These are phyloP conservation scores for Tiliqua scincoides DNA, from an alignment of 2,113 vertebrate species.

Conservation along the genomic window DNA sequence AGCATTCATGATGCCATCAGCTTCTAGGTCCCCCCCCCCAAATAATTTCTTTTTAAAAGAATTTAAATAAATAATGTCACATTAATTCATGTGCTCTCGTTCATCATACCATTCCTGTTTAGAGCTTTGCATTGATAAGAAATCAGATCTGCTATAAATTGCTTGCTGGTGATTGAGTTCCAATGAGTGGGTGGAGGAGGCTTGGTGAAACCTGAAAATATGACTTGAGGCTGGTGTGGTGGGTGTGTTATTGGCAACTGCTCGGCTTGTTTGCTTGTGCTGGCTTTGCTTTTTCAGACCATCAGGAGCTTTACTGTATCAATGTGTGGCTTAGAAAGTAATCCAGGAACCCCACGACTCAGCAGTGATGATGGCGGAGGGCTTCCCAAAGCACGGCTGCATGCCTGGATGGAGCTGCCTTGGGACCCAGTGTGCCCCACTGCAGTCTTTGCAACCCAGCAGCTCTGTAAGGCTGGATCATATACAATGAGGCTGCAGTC, in stretches of 20 bases:
- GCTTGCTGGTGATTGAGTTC: not conserved
- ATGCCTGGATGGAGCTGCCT: no score
- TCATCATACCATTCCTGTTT: no score
- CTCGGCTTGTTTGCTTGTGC: fast-evolving
- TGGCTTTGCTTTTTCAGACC: not conserved
- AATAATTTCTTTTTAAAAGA: no score
- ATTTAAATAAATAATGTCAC: no score
- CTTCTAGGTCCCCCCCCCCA: not conserved
- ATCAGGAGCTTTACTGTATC: no score
- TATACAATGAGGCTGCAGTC: not conserved
- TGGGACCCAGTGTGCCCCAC: no score
- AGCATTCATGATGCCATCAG: not conserved
- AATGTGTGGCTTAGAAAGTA: no score
- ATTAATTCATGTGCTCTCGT: no score
- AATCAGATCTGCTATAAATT: not conserved
- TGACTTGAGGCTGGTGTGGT: no score
- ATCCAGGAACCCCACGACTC: no score
- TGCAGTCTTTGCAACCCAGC: conserved; percentile 5
- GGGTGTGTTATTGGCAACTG: not conserved
- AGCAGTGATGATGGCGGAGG: no score
- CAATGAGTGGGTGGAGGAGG: not conserved
- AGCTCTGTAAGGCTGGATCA: conserved; percentile 49
- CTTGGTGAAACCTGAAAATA: not conserved
- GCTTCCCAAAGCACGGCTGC: no score
- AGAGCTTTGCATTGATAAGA: not conserved